A percentile compares a stretch with the other conserved stretches of the same genome.
Evolutionary conservation across 2,888 invertebrate species (phyloP).

Genomic region (Ctenicera cuprea): DNA sequence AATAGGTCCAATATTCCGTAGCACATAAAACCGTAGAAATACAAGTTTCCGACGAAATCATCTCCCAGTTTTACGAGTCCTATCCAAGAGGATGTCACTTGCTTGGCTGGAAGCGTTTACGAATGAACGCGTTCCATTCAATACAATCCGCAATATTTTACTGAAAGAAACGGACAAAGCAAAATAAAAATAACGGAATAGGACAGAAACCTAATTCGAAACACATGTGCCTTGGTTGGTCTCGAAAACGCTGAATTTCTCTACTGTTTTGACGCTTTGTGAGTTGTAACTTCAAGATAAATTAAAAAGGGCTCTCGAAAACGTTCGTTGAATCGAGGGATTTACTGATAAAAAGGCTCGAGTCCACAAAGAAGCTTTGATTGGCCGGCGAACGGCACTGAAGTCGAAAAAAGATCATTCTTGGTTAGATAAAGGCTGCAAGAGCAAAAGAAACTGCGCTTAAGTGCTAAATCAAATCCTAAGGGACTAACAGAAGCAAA

Average conservation of each 20-base stretch:
- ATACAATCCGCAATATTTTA: constrained; percentile 13
- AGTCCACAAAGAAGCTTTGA: constrained; percentile 43
- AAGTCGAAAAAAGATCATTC: constrained; percentile 33
- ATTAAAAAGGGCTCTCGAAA: constrained; percentile 33
- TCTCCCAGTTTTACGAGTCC: constrained; percentile 12
- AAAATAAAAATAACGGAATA: constrained; percentile 16
- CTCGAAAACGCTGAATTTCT: not conserved
- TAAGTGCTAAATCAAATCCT: constrained; percentile 32
- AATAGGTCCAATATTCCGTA: not conserved
- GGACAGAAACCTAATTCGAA: constrained; percentile 12
- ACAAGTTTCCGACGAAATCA: not conserved
- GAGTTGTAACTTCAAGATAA: constrained; percentile 28
- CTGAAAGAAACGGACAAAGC: constrained; percentile 7
- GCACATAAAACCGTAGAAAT: constrained; percentile 1
- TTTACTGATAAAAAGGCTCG: constrained; percentile 38
- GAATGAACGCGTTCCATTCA: constrained; percentile 20
- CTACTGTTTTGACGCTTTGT: constrained; percentile 17
- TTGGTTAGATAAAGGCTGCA: constrained; percentile 27
- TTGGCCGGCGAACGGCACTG: constrained; percentile 29
- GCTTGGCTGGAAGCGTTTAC: constrained; percentile 18
- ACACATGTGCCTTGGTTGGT: constrained; percentile 9
- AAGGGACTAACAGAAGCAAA: not conserved
- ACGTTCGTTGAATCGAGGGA: constrained; percentile 32
- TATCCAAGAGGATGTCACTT: constrained; percentile 4
- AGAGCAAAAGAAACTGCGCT: constrained; percentile 16